Evolutionary conservation across 30 jellyfish, hydroid and myxozoan species (phyloP).

Genomic region (Aurelia sp.): DNA sequence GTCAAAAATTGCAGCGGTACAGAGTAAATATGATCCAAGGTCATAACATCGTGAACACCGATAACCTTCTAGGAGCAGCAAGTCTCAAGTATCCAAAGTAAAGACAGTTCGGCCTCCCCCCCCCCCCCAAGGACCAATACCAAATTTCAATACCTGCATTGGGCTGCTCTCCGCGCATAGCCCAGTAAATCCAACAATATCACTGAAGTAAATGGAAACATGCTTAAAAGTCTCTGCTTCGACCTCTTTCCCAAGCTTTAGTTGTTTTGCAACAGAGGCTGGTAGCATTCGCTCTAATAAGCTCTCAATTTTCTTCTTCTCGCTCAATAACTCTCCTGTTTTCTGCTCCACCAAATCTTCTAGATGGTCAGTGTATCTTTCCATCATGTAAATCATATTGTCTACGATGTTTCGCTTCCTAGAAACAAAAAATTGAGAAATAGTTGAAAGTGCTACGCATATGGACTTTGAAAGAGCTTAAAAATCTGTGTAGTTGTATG

Average conservation of each 20-base stretch:
- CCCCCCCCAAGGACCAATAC: no score
- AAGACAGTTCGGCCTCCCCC: no score
- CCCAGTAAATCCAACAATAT: slow-evolving; percentile 93
- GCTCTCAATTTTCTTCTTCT: slow-evolving; percentile 84
- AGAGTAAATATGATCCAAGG: no score
- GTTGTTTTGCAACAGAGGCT: slow-evolving; percentile 88
- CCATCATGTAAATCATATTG: slow-evolving; percentile 96
- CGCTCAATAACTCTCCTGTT: slow-evolving; percentile 84
- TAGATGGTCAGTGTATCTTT: slow-evolving; percentile 83
- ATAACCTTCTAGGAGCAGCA: no score
- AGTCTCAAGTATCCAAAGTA: no score
- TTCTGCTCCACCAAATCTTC: slow-evolving; percentile 94
- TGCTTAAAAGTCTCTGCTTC: slow-evolving; percentile 94
- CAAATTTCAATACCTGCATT: slow-evolving; percentile 69
- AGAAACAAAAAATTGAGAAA: not conserved
- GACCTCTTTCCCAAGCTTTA: slow-evolving; percentile 93
- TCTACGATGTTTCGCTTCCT: slow-evolving; percentile 89
- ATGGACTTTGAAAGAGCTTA: no score
- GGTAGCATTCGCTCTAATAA: slow-evolving; percentile 94
- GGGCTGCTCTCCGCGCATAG: slow-evolving; percentile 91
- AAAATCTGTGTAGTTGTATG: no score
- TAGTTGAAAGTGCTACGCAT: no score
- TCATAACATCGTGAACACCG: no score
- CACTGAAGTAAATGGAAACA: slow-evolving; percentile 96
- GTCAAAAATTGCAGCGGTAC: no score